Evolutionary conservation across 2,113 vertebrate species (phyloP).

Genomic region (Taxidea taxus): DNA sequence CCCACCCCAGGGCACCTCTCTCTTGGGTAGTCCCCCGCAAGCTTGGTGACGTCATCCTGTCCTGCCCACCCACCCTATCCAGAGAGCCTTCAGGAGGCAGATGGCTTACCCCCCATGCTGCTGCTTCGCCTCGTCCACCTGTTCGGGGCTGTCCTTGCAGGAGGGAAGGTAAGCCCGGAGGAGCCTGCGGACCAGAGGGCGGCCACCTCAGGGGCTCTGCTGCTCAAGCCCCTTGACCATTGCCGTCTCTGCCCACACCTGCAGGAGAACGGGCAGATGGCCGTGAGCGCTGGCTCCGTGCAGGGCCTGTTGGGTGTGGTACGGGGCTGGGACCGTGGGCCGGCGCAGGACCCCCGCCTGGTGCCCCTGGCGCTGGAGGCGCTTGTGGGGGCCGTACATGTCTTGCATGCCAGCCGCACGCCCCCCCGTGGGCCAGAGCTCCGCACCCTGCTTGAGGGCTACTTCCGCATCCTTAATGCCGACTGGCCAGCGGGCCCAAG

Average conservation of each 20-base stretch:
- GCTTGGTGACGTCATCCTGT: not conserved
- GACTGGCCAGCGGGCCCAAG: slow-evolving; percentile 80
- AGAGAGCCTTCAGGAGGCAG: slow-evolving; percentile 86
- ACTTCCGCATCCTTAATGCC: slow-evolving; percentile 93
- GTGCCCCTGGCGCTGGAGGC: slow-evolving; percentile 83
- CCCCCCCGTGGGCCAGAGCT: slow-evolving; percentile 88
- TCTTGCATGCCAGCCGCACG: slow-evolving; percentile 90
- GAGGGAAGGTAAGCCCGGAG: slow-evolving; percentile 86
- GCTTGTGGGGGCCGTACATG: slow-evolving; percentile 90
- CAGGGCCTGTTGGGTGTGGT: slow-evolving; percentile 90
- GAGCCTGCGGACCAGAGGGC: not conserved
- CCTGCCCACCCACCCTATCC: not conserved
- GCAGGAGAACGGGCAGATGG: slow-evolving; percentile 91
- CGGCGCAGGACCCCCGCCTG: slow-evolving; percentile 68
- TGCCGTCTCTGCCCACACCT: not conserved
- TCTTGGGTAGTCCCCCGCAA: not conserved
- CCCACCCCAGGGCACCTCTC: not conserved
- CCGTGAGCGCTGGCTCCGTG: slow-evolving; percentile 85
- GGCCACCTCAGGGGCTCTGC: not conserved
- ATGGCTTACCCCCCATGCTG: slow-evolving; percentile 84
- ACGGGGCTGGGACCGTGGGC: slow-evolving; percentile 79
- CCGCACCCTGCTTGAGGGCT: slow-evolving; percentile 89
- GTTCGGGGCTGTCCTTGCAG: slow-evolving; percentile 91
- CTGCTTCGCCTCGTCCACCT: slow-evolving; percentile 90
- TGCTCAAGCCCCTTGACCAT: not conserved